Evolutionary conservation across 2,797 vertebrate genomes (phyloP), one percentile per base, ranked within the genome.

Genomic region (Helostoma temminkii): DNA sequence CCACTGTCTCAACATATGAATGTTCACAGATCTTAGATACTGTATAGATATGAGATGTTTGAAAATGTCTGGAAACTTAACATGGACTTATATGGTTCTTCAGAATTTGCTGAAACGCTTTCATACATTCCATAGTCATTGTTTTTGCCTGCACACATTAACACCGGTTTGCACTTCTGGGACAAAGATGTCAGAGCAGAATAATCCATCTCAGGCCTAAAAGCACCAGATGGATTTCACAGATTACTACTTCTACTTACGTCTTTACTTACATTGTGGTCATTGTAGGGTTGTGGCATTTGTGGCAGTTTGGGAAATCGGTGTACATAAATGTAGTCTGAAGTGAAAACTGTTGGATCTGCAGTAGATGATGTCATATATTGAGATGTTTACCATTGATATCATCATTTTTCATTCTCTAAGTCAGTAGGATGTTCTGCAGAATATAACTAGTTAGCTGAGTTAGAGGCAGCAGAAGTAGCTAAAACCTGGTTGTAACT

Each of bases 1-100:
- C 78, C 78, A 88, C 85, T 56, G 69, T 91, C 86, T 81, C 84
- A 86, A 80, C 75, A 75, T 79, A 85, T 76, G 89, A 93, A 91
- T 92, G 90, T 90, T 90, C 83, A 90, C 86, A 59, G 53, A 82
- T 54, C 41, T 76, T 71, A 82, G 37, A 57, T 55, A 47, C 42
- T 56, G 52, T 76, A 62, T 53, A 74, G 66, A 64, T 65, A 66
- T 63, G 52, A 67, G 65, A 71, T 25, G 19, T 68, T 81, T 64
- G 48, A 48, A 46, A 50, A 52, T 48, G 55, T 66, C 45, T 54
- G 52, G 66, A 72, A 65, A 60, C 24, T 47, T 53, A 43, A 80
- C 43, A 28, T 66, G 71, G 75, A 78, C 71, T 77, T 60, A 21
- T 63, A 55, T 70, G 82, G 81, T 71, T 82, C 60, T 82, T 80